These are phyloP conservation scores for Plutella xylostella DNA, from an alignment of 2,888 invertebrate species.

Conservation along the genomic window DNA sequence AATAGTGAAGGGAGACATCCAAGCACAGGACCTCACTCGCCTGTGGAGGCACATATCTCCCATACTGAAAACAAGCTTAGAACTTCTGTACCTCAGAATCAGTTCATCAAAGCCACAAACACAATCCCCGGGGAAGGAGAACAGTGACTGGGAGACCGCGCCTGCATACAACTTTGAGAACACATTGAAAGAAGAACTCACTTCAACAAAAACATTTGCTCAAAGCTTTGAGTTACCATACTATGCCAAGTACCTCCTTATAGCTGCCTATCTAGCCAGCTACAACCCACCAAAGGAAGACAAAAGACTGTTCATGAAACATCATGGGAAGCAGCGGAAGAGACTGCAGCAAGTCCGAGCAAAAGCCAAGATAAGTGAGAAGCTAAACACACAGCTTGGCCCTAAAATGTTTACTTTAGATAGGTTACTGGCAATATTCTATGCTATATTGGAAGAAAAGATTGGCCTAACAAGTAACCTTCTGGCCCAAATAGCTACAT, in stretches of 20 bases:
- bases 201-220: conserved; percentile 67
- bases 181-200: conserved; percentile 50
- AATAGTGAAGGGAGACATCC: conserved; percentile 74
- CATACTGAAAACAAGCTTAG: conserved; percentile 78
- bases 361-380: conserved; percentile 67
- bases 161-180: conserved; percentile 39
- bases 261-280: conserved; percentile 93
- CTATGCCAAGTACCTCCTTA: conserved; percentile 89
- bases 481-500: conserved; percentile 87
- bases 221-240: conserved; percentile 85
- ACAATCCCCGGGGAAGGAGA: conserved; percentile 46
- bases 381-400: conserved; percentile 78
- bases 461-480: conserved; percentile 88
- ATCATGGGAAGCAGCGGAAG: conserved; percentile 79
- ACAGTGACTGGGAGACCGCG: conserved; percentile 20
- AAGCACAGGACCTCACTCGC: conserved; percentile 73
- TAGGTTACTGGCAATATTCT: conserved; percentile 88
- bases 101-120: conserved; percentile 34
- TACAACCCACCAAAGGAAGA: conserved; percentile 93
- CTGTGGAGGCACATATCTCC: conserved; percentile 87
- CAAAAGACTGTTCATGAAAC: conserved; percentile 86
- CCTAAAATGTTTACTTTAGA: conserved; percentile 87
- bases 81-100: conserved; percentile 81
- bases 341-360: conserved; percentile 70
- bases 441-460: conserved; percentile 86